Conservation (phyloP, 2,113 vertebrate genomes). For the Protomyctophum bolini region DNA sequence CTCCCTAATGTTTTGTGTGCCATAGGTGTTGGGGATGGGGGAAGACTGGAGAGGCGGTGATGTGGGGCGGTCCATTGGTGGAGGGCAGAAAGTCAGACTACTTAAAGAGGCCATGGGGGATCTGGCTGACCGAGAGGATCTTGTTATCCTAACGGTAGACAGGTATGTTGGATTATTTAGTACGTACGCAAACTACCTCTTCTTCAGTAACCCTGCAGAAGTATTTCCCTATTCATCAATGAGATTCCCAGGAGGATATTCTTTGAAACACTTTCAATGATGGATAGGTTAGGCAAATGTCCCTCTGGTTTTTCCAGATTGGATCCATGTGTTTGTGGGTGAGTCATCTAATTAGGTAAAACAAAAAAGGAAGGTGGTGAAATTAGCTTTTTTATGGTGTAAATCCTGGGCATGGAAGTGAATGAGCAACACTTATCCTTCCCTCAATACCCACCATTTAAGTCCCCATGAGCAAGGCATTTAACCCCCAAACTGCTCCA, state of each 20-base stretch:
- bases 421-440: too few species aligned
- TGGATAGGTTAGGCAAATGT: too few species aligned
- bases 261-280: too few species aligned
- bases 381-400: too few species aligned
- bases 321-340: neutral
- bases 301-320: too few species aligned
- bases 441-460: too few species aligned
- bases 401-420: too few species aligned
- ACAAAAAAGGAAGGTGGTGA: too few species aligned
- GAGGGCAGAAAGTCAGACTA: slow-evolving; percentile 94
- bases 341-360: neutral
- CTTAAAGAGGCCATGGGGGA: slow-evolving; percentile 87
- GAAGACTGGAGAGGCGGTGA: slow-evolving; percentile 92
- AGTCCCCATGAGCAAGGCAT: too few species aligned
- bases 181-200: neutral
- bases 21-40: slow-evolving; percentile 90
- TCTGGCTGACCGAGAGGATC: slow-evolving; percentile 85
- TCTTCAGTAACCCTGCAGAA: neutral
- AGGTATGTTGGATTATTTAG: slow-evolving; percentile 78
- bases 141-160: slow-evolving; percentile 89
- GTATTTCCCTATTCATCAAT: neutral
- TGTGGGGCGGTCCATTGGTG: slow-evolving; percentile 88
- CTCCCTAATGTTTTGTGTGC: slow-evolving; percentile 11
- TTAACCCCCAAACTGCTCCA: too few species aligned
- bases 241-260: neutral